phyloP scores from a whole-genome alignment of 2,113 vertebrate species.

The Pristiophorus japonicus region DNA sequence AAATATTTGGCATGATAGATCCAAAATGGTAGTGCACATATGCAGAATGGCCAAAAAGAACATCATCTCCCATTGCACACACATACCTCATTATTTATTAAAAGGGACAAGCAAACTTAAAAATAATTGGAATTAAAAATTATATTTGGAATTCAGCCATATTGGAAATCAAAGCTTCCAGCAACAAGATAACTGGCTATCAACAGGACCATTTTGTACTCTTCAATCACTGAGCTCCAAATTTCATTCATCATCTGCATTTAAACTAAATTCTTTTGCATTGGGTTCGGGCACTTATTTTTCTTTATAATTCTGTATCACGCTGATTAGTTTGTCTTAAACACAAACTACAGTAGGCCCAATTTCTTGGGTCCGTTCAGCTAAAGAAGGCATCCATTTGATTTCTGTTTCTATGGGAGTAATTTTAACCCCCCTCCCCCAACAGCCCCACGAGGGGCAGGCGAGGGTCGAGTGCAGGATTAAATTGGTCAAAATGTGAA shows the following conservation, averaged over 20 bases:
- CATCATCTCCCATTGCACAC: background rate
- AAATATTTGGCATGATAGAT: background rate
- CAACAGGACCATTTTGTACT: background rate
- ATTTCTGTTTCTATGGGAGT: background rate
- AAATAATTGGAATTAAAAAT: background rate
- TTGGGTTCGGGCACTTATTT: background rate
- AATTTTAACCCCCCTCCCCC: background rate
- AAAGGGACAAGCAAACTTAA: background rate
- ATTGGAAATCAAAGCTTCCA: background rate
- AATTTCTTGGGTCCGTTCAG: background rate
- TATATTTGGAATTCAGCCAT: background rate
- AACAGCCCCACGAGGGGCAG: background rate
- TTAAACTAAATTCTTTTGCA: background rate
- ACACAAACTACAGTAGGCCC: background rate
- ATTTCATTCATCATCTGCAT: background rate
- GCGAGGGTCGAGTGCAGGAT: background rate
- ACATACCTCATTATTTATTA: background rate
- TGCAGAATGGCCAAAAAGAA: background rate
- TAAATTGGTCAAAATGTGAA: background rate
- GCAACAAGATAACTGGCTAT: background rate
- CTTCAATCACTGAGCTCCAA: background rate
- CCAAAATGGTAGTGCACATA: background rate
- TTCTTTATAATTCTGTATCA: background rate
- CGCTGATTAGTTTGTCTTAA: background rate
- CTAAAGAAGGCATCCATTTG: background rate